A percentile compares a stretch with the other conserved stretches of the same genome.
These are phyloP conservation scores for Panagrolaimus sp. DNA, from an alignment of 1,140 invertebrate genomes.

Conservation along the genomic window DNA sequence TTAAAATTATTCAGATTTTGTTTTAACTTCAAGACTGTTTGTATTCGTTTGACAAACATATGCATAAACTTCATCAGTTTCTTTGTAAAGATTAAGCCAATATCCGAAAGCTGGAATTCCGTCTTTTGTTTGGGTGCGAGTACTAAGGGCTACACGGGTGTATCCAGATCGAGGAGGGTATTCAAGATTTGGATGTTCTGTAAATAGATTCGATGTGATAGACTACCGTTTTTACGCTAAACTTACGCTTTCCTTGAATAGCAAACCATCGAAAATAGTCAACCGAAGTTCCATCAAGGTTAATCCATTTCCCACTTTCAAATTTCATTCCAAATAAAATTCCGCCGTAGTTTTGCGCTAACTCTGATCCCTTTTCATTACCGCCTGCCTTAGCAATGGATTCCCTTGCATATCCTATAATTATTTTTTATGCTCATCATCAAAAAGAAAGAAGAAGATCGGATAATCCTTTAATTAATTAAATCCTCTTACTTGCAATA, in stretches of 20 bases:
- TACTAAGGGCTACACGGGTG: slow-evolving; percentile 14
- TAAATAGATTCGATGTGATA: too few relatives aligned
- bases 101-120: slow-evolving; percentile 19
- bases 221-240: too few relatives aligned
- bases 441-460: background rate
- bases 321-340: slow-evolving; percentile 16
- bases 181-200: too few relatives aligned
- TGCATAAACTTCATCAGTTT: background rate
- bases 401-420: background rate
- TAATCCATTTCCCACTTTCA: slow-evolving; percentile 8
- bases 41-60: slow-evolving; percentile 5
- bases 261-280: slow-evolving; percentile 19
- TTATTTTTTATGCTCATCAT: background rate
- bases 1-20: background rate
- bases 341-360: slow-evolving; percentile 13
- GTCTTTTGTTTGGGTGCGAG: slow-evolving; percentile 12
- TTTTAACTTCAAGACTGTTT: background rate
- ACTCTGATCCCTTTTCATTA: background rate
- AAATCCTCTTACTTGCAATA: slow-evolving; percentile 9
- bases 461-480: background rate
- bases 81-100: slow-evolving; percentile 19
- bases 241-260: too few relatives aligned
- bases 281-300: slow-evolving; percentile 7
- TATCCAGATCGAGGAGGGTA: slow-evolving; percentile 9
- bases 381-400: background rate